phyloP scores from a whole-genome alignment of 2,888 invertebrate genomes.

The Lathronympha strigana region DNA sequence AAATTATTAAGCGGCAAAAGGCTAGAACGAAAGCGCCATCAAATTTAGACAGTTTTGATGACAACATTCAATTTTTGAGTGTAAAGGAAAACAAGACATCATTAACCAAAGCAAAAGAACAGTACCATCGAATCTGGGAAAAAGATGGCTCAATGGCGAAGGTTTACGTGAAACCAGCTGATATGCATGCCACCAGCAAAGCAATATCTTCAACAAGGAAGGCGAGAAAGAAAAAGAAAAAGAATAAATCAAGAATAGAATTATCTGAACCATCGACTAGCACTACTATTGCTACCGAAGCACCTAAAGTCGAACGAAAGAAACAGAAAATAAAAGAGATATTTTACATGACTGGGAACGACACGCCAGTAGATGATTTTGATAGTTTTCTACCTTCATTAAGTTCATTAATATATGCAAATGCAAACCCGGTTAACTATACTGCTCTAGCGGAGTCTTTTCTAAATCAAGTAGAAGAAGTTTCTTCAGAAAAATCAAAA shows the following conservation, averaged over 20 bases:
- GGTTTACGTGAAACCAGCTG: too few relatives aligned
- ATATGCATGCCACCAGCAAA: not conserved
- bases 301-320: not conserved
- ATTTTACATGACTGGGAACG: constrained; percentile 12
- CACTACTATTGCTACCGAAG: not conserved
- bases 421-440: constrained; percentile 3
- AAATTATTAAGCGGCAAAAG: too few relatives aligned
- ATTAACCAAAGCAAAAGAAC: too few relatives aligned
- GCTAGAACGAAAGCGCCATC: too few relatives aligned
- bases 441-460: constrained; percentile 1
- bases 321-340: constrained; percentile 4
- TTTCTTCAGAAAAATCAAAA: not conserved
- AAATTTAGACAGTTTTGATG: too few relatives aligned
- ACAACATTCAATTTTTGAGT: too few relatives aligned
- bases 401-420: not conserved
- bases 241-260: not conserved
- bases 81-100: too few relatives aligned
- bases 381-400: constrained; percentile 1
- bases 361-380: constrained; percentile 7
- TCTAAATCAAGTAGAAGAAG: not conserved
- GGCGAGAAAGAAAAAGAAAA: not conserved
- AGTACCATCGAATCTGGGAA: too few relatives aligned
- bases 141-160: too few relatives aligned
- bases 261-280: not conserved
- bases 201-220: not conserved